Base-by-base conservation (phyloP, 2,797 vertebrate genomes). In the Catamblyrhynchus diadema region DNA sequence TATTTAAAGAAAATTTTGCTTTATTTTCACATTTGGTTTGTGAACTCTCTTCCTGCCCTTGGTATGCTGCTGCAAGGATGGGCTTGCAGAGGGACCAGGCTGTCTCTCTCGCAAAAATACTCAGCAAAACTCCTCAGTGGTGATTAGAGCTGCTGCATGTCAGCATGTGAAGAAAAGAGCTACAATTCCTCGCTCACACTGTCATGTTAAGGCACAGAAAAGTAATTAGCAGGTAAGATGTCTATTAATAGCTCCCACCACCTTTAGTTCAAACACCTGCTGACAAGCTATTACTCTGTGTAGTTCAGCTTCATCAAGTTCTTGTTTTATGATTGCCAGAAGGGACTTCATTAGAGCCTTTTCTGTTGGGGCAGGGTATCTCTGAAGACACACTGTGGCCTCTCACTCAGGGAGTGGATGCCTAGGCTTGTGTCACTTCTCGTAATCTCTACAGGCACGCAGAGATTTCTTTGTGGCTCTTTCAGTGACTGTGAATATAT, bases 161-260 rank as follows among this genome's bases (percentile, higher is more conserved):
- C 95, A 96, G 88, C n/a, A 7, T 71, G 56, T 50, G 77, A 86
- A 61, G 71, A 89, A 90, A 85, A 90, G 85, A 94, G 70, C 94
- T 95, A 42, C 87, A 86, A 57, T 94, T 95, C 90, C 61, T 94
- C 87, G 86, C 73, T 94, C 85, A 62, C 71, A 48, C 57, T 93
- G 70, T 93, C 91, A 90, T 84, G 41, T 66, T 83, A 96, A 96
- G 64, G 77, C 70, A 72, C 51, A 94, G 94, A 90, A 94, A 94
- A 91, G 89, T 93, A 96, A 96, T 97, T 96, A 97, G 87, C 77
- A 94, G 91, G 95, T 96, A 94, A 80, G 86, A 86, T 67, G 10
- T 83, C 87, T 96, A 91, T 96, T 94, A 94, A 96, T 93, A 95
- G 73, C 35, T 91, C 47, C 51, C 24, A 57, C 70, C 64, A 94